Base-by-base conservation (phyloP, 37 sponge, comb jelly and placozoan genomes). In the Diacarnus erythraeanus region DNA sequence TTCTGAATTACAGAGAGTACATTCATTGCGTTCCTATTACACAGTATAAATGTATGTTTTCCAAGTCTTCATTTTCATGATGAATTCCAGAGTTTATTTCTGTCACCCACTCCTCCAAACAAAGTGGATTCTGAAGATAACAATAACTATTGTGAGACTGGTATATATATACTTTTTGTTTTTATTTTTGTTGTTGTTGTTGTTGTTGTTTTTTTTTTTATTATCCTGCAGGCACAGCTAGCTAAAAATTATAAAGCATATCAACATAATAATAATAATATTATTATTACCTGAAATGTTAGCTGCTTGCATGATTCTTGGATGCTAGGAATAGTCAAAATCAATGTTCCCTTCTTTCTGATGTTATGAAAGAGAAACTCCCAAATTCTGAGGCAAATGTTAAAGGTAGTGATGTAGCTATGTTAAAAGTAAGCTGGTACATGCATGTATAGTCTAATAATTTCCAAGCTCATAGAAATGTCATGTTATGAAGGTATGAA, bases 271-370 rank as follows among this genome's bases (percentile, higher is more conserved):
- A 29, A 61, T 61, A 29, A 61, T 61, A 20, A 61, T 27, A 20
- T 8, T 29, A 27, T 23, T 8, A 6, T 61, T 27, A 61, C 64
- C 20, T 12, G 29, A 6, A 61, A 61, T 29, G 30, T 61, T 61
- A 27, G 64, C 64, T 29, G 64, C 21, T 27, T 61, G 64, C 77
- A 69, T 15, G 63, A 37, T 42, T 85, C 86, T 41, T 71, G 54
- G 22, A 86, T 57, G 41, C 80, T 79, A n/a, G 87, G 80, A 20
- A 80, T 69, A 27, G 87, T 74, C 26, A 86, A 76, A 21, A 86
- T n/a, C 1, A 80, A 57, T 34, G 60, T 60, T 42, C 87, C 87
- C 34, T 54, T 74, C 57, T 74, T 73, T 6, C 76, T 42, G 25
- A 86, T 41, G 2, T 23, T 72, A 29, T 42, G 51, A 66, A 39